These are phyloP conservation scores for Ips typographus DNA, from an alignment of 1,140 invertebrate species.

Conservation along the genomic window DNA sequence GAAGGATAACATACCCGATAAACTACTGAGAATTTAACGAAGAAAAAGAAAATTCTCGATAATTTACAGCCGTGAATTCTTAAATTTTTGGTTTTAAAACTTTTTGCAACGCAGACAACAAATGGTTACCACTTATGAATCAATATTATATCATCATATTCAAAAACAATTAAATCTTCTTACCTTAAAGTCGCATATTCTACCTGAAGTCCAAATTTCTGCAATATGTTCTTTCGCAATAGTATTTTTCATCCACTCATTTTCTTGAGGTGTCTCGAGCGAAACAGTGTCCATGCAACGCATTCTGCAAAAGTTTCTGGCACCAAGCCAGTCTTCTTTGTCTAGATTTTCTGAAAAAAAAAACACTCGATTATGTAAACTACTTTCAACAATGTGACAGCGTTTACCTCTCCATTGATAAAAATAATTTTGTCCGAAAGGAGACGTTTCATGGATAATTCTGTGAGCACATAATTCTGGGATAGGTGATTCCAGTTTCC, in stretches of 20 bases:
- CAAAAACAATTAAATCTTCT: neutral
- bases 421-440: conserved; percentile 71
- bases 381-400: neutral
- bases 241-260: conserved; percentile 77
- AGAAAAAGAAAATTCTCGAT: too few species aligned
- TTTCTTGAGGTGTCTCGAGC: conserved; percentile 77
- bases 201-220: conserved; percentile 83
- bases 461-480: conserved; percentile 71
- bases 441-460: conserved; percentile 63
- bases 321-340: conserved; percentile 79
- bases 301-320: conserved; percentile 78
- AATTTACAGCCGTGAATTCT: too few species aligned
- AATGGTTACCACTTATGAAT: neutral
- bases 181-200: conserved; percentile 71
- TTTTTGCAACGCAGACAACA: neutral
- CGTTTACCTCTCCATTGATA: conserved; percentile 77
- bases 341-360: conserved; percentile 52
- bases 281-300: conserved; percentile 85
- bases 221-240: conserved; percentile 72
- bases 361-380: conserved; percentile 56
- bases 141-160: neutral
- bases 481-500: conserved; percentile 71
- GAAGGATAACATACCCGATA: too few species aligned
- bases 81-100: too few species aligned
- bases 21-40: too few species aligned